phyloP scores from a whole-genome alignment of 1,140 invertebrate species.

The Pseudomyrmex cubaensis region DNA sequence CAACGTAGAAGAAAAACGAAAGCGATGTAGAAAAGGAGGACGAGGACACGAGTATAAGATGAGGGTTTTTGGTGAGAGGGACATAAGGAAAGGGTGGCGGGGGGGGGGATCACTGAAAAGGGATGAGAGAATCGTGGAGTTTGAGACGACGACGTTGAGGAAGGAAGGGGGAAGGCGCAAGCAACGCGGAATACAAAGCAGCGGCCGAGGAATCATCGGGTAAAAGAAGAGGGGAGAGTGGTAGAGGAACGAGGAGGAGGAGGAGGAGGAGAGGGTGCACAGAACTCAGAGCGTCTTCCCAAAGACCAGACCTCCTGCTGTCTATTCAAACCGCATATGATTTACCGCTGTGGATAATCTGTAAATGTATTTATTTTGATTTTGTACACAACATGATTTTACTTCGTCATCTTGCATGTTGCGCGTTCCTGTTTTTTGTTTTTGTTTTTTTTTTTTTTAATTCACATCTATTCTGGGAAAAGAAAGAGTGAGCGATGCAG shows the following conservation, averaged over 20 bases:
- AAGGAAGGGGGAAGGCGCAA: constrained; percentile 67
- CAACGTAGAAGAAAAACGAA: constrained; percentile 66
- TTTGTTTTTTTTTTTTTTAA: constrained; percentile 25
- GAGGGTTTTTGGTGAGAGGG: constrained; percentile 73
- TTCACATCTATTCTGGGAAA: constrained; percentile 7
- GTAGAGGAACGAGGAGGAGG: constrained; percentile 34
- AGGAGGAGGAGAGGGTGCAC: constrained; percentile 50
- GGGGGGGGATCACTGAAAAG: constrained; percentile 60
- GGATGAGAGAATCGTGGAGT: constrained; percentile 70
- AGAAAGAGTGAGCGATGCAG: not conserved
- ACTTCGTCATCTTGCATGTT: constrained; percentile 65
- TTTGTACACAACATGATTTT: constrained; percentile 80
- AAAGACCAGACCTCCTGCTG: constrained; percentile 80
- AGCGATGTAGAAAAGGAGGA: constrained; percentile 29
- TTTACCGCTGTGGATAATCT: constrained; percentile 84
- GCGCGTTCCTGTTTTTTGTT: not conserved
- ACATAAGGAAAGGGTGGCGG: constrained; percentile 28
- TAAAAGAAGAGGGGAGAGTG: constrained; percentile 64
- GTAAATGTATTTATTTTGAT: constrained; percentile 85
- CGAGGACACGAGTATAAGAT: constrained; percentile 66
- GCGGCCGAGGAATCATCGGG: constrained; percentile 75
- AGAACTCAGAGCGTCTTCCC: constrained; percentile 45
- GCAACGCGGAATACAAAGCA: constrained; percentile 83
- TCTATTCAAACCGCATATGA: constrained; percentile 83
- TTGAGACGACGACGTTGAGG: constrained; percentile 64